Evolutionary conservation across 2,888 invertebrate genomes (phyloP), one percentile per base, ranked within the genome.

Genomic region (Drosophila fungiperda): DNA sequence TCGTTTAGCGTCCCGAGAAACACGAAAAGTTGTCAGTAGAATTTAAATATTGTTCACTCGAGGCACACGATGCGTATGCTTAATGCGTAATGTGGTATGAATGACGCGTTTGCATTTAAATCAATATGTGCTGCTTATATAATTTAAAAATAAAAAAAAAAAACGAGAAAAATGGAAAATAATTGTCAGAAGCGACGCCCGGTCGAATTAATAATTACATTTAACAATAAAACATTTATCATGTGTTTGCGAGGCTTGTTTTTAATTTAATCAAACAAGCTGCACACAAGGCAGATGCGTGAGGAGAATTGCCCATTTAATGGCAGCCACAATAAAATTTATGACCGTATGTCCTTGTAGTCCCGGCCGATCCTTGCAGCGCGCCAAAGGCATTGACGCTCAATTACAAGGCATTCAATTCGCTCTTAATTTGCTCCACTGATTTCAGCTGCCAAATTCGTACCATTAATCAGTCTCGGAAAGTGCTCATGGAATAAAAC

Each of bases 191-290:
- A 45, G 49, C 63, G 55, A 40, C 35, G 58, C 52, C 20, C 52
- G 40, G 11, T 36, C 36, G 60, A 42, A 50, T 64, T 61, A 58
- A 68, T 65, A 79, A 68, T 70, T 59, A 70, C 73, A 64, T 78
- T 68, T 73, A 38, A 68, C 69, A 64, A 68, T 68, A 42, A 69
- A 71, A 69, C 62, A 77, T 80, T 73, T 89, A 73, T 80, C 81
- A 72, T 70, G 58, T 64, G 65, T 73, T 66, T 85, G 69, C 45
- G 68, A 40, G 58, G 66, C 23, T 67, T 45, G 45, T 45, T 78
- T 78, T 83, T 79, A 82, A 84, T 85, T 84, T 78, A 80, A 78
- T 78, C 63, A 78, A 78, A 76, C 66, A 63, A 57, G 49, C 61
- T 33, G 26, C 33, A 45, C 61, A 38, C 59, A 32, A 26, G 15